Base-by-base conservation (phyloP, 2,113 vertebrate species). In the Lynx canadensis region DNA sequence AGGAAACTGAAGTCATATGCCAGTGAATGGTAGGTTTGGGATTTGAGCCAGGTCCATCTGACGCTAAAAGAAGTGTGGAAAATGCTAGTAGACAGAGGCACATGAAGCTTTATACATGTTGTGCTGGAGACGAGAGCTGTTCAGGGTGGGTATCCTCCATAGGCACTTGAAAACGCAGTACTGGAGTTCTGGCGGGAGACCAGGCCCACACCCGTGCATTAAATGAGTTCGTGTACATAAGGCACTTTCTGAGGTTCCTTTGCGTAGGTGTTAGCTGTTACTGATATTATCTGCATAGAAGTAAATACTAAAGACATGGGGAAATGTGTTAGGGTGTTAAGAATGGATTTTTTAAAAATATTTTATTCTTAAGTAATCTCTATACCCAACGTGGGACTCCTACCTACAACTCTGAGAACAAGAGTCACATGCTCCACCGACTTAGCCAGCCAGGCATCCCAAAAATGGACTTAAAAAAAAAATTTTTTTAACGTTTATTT, bases 1-100 rank as follows among this genome's bases (percentile, higher is more conserved):
- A 82, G 87, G 78, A 85, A 94, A 91, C 89, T 25, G 79, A 93
- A 41, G 76, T 94, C 85, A 45, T 7, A 68, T 16, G 38, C 31
- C 60, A 63, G 60, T 60, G 66, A 60, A 66, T 52, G 73, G 87
- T 5, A 66, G 82, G 29, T 82, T 36, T 79, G 63, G 87, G 95
- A 66, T 45, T 63, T 76, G 81, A 68, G 89, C 65, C 80, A 60
- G 29, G 27, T 68, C 78, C 15, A 1, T 3, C 27, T 23, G 78
- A 94, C 4, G 23, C n/a, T n/a, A 14, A 69, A 68, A 94, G 33
- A 12, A 80, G 57, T 25, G 1, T 91, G 48, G 33, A 57, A 65
- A 36, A 48, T 14, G 33, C 57, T 86, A 50, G 63, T n/a, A 19
- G 50, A 73, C 3, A 19, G 65, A 2, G 33, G 25, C 66, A 63